Percentiles rank a stretch among this genome's conserved stretches.
Conservation (phyloP, 2,113 vertebrate species). For the Odocoileus virginianus region DNA sequence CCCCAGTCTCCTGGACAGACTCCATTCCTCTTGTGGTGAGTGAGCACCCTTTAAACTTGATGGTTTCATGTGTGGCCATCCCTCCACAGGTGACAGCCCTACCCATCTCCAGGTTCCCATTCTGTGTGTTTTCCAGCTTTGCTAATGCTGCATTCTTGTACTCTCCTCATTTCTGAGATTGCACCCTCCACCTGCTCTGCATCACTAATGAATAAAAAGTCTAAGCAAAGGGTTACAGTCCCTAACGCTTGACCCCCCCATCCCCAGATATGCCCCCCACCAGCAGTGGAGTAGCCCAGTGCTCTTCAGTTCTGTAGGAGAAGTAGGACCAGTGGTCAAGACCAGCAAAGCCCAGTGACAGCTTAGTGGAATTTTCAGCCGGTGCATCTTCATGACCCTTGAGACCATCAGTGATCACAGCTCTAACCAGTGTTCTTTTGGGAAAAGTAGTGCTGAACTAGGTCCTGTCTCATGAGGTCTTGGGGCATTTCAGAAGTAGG, state of each 20-base stretch:
- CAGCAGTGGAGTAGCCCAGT: accelerated
- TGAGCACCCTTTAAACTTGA: neutral
- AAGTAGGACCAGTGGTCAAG: neutral
- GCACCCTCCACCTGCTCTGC: no score
- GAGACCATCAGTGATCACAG: accelerated
- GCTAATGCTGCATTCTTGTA: accelerated
- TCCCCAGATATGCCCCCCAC: neutral
- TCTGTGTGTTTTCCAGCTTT: neutral
- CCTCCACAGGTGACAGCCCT: neutral
- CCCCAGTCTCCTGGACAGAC: accelerated
- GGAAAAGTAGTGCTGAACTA: accelerated
- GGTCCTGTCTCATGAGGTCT: neutral
- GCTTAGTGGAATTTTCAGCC: neutral
- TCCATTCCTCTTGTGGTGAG: accelerated
- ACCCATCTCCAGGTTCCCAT: accelerated
- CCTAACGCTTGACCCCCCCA: neutral
- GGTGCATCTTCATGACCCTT: neutral
- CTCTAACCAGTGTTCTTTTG: neutral
- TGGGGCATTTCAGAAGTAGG: neutral
- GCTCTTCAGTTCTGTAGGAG: neutral
- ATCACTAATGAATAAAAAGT: neutral
- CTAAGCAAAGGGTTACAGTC: neutral
- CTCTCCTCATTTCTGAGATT: no score
- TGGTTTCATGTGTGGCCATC: accelerated
- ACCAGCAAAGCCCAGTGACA: neutral